phyloP scores from a whole-genome alignment of 1,140 invertebrate genomes.

The Drosophila kanapiae region DNA sequence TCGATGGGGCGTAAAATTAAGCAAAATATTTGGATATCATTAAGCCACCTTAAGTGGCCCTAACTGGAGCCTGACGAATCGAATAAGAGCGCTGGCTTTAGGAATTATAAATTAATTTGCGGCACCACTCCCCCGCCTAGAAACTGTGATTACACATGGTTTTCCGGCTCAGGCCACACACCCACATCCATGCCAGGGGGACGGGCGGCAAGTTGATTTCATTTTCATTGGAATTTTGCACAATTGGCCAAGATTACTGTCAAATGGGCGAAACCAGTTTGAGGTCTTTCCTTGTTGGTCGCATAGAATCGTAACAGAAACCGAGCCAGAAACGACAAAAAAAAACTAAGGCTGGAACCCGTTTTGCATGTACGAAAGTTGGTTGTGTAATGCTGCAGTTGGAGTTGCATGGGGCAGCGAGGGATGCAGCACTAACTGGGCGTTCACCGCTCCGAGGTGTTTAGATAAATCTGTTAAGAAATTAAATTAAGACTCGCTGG shows the following conservation, averaged over 20 bases:
- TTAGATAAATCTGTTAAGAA: slow-evolving; percentile 71
- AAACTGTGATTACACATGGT: slow-evolving; percentile 26
- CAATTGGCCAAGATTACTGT: slow-evolving; percentile 64
- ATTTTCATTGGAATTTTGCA: slow-evolving; percentile 80
- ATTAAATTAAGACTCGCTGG: slow-evolving; percentile 55
- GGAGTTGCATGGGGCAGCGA: slow-evolving; percentile 1
- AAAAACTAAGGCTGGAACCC: slow-evolving; percentile 19
- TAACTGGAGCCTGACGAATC: slow-evolving; percentile 53
- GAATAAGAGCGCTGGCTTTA: slow-evolving; percentile 14
- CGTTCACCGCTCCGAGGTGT: slow-evolving; percentile 66
- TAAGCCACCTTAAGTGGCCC: slow-evolving; percentile 44
- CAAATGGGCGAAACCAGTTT: slow-evolving; percentile 64
- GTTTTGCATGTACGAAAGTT: slow-evolving; percentile 62
- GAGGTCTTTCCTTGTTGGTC: slow-evolving; percentile 73
- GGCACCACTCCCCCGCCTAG: slow-evolving; percentile 28
- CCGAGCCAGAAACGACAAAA: slow-evolving; percentile 30
- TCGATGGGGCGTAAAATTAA: slow-evolving; percentile 61
- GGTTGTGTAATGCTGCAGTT: slow-evolving; percentile 65
- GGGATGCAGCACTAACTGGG: slow-evolving; percentile 35
- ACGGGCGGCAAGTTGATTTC: slow-evolving; percentile 49
- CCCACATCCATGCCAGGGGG: slow-evolving; percentile 15
- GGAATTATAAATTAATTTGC: slow-evolving; percentile 39
- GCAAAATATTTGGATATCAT: slow-evolving; percentile 59
- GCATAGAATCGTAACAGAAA: slow-evolving; percentile 62
- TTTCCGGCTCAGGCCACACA: slow-evolving; percentile 39